Evolutionary conservation across 2,888 invertebrate genomes (phyloP).

Genomic region (Anthophora plumipes): DNA sequence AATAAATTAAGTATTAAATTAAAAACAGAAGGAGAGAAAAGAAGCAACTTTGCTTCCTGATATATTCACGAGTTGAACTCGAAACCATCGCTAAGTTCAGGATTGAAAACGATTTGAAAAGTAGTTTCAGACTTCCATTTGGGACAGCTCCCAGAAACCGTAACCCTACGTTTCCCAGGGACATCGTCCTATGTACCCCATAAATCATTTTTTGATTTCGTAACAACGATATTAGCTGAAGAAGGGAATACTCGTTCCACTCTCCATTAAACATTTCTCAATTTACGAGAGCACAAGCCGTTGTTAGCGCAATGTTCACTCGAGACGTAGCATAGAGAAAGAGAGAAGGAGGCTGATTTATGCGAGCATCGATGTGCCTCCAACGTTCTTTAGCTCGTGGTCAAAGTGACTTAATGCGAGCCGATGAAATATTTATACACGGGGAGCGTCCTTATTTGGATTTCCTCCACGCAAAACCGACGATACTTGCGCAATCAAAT

Average conservation of each 20-base stretch:
- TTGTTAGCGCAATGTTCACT: conserved; percentile 30
- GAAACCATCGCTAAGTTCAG: conserved; percentile 9
- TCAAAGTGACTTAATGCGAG: not conserved
- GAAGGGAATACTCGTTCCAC: conserved; percentile 15
- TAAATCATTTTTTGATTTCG: conserved; percentile 64
- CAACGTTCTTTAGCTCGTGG: not conserved
- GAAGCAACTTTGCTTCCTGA: too few relatives aligned
- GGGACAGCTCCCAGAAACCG: conserved; percentile 23
- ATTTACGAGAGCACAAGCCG: conserved; percentile 34
- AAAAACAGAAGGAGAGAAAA: not conserved
- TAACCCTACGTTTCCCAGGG: conserved; percentile 44
- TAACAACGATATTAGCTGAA: conserved; percentile 41
- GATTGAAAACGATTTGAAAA: conserved; percentile 4
- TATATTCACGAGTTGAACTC: not conserved
- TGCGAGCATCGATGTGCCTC: not conserved
- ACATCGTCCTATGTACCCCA: conserved; percentile 31
- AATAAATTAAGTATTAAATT: not conserved
- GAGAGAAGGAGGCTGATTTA: conserved; percentile 44
- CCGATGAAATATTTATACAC: conserved; percentile 41
- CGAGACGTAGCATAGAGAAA: not conserved
- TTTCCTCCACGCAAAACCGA: not conserved
- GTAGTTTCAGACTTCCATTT: conserved; percentile 8
- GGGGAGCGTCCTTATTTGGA: conserved; percentile 16
- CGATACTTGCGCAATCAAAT: not conserved
- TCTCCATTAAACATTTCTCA: conserved; percentile 15